Conservation (phyloP, 2,113 vertebrate genomes). For the Apaloderma vittatum region DNA sequence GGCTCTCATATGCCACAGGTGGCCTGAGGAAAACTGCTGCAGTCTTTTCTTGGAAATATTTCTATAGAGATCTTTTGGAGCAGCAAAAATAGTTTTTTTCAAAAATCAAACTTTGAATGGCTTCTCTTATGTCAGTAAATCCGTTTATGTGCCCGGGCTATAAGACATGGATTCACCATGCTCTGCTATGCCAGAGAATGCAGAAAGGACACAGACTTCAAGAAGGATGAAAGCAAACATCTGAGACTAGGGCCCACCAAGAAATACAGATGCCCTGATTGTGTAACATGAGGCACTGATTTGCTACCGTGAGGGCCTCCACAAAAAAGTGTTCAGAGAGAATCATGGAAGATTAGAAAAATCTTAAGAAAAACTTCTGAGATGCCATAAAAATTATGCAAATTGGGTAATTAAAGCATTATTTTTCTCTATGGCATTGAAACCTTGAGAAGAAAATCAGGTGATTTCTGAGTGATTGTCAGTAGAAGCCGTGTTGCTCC, state of each 20-base stretch:
- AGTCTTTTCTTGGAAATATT: not conserved
- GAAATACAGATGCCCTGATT: not conserved
- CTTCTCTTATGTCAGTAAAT: not conserved
- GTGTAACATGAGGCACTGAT: not conserved
- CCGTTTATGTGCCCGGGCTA: not conserved
- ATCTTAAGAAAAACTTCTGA: not conserved
- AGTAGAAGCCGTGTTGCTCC: not conserved
- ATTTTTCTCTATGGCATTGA: not conserved
- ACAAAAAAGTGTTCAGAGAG: not conserved
- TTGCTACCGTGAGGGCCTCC: not conserved
- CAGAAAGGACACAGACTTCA: not conserved
- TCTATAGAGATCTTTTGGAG: not conserved
- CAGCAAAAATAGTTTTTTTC: not conserved
- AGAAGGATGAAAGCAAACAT: not conserved
- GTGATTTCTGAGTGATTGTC: not conserved
- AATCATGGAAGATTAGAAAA: not conserved
- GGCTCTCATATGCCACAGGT: not conserved
- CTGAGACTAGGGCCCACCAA: not conserved
- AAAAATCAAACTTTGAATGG: not conserved
- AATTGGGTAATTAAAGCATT: not conserved
- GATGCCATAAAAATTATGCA: not conserved
- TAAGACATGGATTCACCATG: not conserved
- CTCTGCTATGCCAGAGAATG: not conserved
- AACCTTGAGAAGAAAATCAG: not conserved
- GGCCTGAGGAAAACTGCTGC: not conserved